Evolutionary conservation across 2,797 vertebrate genomes (phyloP).

Genomic region (Sebastes hubbsi): DNA sequence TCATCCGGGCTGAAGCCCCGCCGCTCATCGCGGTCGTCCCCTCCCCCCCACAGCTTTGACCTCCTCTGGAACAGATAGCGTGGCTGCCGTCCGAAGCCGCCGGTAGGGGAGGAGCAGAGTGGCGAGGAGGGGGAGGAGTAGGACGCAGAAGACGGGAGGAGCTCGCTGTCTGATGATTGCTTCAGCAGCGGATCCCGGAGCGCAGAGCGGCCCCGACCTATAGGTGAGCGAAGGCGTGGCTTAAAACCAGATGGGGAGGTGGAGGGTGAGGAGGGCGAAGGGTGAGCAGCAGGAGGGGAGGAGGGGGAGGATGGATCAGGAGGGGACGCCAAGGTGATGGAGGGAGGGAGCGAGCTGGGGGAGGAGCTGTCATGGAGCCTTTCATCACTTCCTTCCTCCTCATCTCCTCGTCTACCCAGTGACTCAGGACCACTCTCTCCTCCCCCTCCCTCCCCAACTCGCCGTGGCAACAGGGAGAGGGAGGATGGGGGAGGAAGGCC

Average conservation of each 20-base stretch:
- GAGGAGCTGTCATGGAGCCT: conserved; percentile 90
- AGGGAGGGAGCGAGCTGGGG: conserved; percentile 92
- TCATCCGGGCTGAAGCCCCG: conserved; percentile 73
- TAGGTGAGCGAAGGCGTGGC: conserved; percentile 88
- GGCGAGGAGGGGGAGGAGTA: conserved; percentile 86
- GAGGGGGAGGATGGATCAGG: conserved; percentile 83
- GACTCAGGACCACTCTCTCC: conserved; percentile 91
- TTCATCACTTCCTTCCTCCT: conserved; percentile 91
- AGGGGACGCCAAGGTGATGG: conserved; percentile 90
- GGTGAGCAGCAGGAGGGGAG: conserved; percentile 90
- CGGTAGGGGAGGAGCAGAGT: conserved; percentile 84
- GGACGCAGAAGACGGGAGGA: conserved; percentile 86
- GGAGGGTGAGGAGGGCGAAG: conserved; percentile 90
- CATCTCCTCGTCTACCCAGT: conserved; percentile 86
- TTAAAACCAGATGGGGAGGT: conserved; percentile 88
- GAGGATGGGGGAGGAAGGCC: conserved; percentile 80
- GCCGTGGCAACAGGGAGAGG: conserved; percentile 72
- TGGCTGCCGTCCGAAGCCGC: conserved; percentile 81
- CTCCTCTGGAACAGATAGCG: conserved; percentile 99
- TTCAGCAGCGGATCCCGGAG: conserved; percentile 98
- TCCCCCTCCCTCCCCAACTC: conserved; percentile 81
- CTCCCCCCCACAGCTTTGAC: conserved; percentile 98
- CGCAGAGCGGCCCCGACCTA: conserved; percentile 80
- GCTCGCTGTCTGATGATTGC: conserved; percentile 98
- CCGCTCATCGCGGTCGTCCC: conserved; percentile 84